Evolutionary conservation across 2,113 vertebrate species (phyloP), one percentile per base, ranked within the genome.

Genomic region (Scartelaos histophorus): DNA sequence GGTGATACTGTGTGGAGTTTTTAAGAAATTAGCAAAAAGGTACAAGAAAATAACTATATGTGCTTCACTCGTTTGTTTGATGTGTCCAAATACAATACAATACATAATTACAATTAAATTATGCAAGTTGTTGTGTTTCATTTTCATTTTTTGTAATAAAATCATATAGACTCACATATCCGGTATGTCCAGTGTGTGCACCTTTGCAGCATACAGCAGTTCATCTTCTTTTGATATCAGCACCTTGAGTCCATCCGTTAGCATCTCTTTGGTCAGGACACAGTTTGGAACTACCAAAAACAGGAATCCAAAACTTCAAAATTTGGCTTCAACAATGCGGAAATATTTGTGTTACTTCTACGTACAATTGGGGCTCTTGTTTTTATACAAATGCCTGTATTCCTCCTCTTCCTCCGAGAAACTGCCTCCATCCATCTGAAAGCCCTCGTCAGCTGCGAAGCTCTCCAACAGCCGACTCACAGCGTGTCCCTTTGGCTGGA

Each of bases 181-280:
- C 0, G 96, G 95, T 10, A 96, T 91, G 62, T 97, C 96, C 83
- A 97, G 92, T 17, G 93, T 95, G 79, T 95, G 94, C 69, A 98
- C 94, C 11, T 93, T 95, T 73, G 96, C 97, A 0, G 97, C 95
- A 0, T 98, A 99, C 3, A 99, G 93, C 71, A 99, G 93, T 69
- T 97, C 95, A 76, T 98, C 97, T 70, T 98, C 96, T 87, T 98
- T 98, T 73, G 95, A 95, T 74, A 98, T 95, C 66, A 99, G 93
- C 76, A 99, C 94, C 17, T 95, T 97, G 21, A 98, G 92, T 21
- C 96, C 97, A 1, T 97, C 97, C 69, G 92, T 93, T 70, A 98
- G 91, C 22, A 95, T 93, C 22, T 96, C 95, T 90, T 96, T 97
- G 81, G 93, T 94, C 82, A 99, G 93, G 73, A 94, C 82, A 22